Percentiles rank a stretch among this genome's conserved stretches.
phyloP scores from a whole-genome alignment of 2,797 vertebrate genomes.

The Diplodus puntazzo region DNA sequence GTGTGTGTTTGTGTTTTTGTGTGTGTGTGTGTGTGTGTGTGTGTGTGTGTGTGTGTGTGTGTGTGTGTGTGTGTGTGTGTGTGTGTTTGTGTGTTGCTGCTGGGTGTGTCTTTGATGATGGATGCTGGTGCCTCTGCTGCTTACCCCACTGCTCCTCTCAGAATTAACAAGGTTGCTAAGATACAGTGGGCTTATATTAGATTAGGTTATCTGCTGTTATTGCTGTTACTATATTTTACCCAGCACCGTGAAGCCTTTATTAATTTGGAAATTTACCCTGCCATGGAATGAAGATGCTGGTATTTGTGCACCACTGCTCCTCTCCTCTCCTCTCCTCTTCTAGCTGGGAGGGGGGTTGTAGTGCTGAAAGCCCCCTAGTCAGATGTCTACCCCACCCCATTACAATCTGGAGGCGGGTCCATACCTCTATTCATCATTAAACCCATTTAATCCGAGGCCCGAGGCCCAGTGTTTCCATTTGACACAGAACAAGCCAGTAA shows the following conservation, averaged over 20 bases:
- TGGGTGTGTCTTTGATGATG: slow-evolving; percentile 83
- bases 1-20: no score
- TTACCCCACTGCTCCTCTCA: slow-evolving; percentile 81
- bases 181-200: slow-evolving; percentile 87
- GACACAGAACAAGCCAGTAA: slow-evolving; percentile 73
- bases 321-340: slow-evolving; percentile 39
- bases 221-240: slow-evolving; percentile 88
- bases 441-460: slow-evolving; percentile 77
- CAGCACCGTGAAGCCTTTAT: slow-evolving; percentile 81
- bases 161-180: slow-evolving; percentile 90
- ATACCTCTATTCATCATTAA: slow-evolving; percentile 81
- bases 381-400: slow-evolving; percentile 78
- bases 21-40: slow-evolving; percentile 60
- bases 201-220: slow-evolving; percentile 88
- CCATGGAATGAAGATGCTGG: slow-evolving; percentile 78
- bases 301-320: slow-evolving; percentile 59
- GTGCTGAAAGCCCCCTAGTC: slow-evolving; percentile 66
- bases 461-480: slow-evolving; percentile 74
- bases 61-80: slow-evolving; percentile 56
- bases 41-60: slow-evolving; percentile 61
- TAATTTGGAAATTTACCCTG: slow-evolving; percentile 86
- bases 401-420: slow-evolving; percentile 80
- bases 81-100: slow-evolving; percentile 65
- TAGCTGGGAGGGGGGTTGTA: slow-evolving; percentile 43
- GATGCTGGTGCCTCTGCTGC: slow-evolving; percentile 78